Evolutionary conservation across 2,797 vertebrate species (phyloP).

Genomic region (Falco cherrug): DNA sequence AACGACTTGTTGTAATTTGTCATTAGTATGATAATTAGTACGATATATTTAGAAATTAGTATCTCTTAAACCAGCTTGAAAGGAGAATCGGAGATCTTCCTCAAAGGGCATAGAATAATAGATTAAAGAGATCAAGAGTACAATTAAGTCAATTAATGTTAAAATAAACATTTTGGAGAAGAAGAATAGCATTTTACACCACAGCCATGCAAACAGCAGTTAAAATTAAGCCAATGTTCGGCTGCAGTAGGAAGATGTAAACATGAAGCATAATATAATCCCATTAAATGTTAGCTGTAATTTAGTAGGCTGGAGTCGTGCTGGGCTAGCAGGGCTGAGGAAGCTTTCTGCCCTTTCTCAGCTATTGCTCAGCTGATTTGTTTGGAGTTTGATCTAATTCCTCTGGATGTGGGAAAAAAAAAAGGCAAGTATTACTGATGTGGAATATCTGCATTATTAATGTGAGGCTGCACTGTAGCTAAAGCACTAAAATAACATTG

Average conservation of each 20-base stretch:
- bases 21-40: neutral
- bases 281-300: neutral
- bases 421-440: neutral
- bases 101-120: neutral
- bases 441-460: neutral
- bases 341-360: neutral
- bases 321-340: neutral
- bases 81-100: neutral
- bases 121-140: neutral
- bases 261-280: neutral
- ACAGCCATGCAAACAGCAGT: neutral
- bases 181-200: neutral
- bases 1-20: neutral
- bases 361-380: neutral
- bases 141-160: neutral
- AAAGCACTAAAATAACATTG: neutral
- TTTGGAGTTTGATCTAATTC: conserved; percentile 8
- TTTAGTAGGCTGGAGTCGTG: neutral
- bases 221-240: neutral
- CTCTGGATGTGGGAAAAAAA: neutral
- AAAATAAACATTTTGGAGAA: neutral
- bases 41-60: neutral
- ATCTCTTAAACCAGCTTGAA: neutral
- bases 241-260: neutral
- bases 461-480: neutral